Evolutionary conservation across 2,113 vertebrate species (phyloP), one percentile per base, ranked within the genome.

Genomic region (Ciconia maguari): DNA sequence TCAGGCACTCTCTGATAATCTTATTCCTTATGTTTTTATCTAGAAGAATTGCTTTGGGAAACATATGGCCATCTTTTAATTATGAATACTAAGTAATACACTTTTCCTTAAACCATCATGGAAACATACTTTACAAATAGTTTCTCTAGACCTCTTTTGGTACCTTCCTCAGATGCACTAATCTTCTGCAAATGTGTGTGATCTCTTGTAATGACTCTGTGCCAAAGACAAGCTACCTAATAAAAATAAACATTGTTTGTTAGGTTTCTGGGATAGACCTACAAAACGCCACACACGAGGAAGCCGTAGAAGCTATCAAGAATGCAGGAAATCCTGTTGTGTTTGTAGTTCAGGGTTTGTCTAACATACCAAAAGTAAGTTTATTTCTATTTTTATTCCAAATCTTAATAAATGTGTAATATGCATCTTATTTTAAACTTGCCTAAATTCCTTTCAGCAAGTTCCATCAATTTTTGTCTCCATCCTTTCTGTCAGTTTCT

Each of bases 301-400:
- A 99, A 94, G 99, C 99, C 2, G 99, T 99, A 3, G 98, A 98
- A 86, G 99, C 99, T 82, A 99, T 99, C 83, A 99, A 99, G 97
- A 98, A 98, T 1, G 98, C 99, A 0, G 98, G 98, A 24, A 99
- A 98, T 85, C 99, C 99, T 0, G 99, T 99, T 2, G 98, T 99
- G 89, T 99, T 99, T 52, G 96, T 99, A 5, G 98, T 99, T 41
- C 99, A 99, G 98, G 99, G 99, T 74, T 97, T 99, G 91, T 98
- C 98, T 10, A 94, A 97, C 2, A 97, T 98, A 19, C 99, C 99
- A 18, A 98, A 99, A 97, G 99, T 99, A 97, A 98, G 97, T 95
- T 79, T 55, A 18, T 84, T 90, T 48, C 71, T 65, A 0, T 72
- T 95, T 78, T 68, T 62, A 46, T 71, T 94, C 55, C 16, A 51